These are phyloP conservation scores for Phalanger gymnotis DNA, from an alignment of 2,797 vertebrate species.

Conservation along the genomic window DNA sequence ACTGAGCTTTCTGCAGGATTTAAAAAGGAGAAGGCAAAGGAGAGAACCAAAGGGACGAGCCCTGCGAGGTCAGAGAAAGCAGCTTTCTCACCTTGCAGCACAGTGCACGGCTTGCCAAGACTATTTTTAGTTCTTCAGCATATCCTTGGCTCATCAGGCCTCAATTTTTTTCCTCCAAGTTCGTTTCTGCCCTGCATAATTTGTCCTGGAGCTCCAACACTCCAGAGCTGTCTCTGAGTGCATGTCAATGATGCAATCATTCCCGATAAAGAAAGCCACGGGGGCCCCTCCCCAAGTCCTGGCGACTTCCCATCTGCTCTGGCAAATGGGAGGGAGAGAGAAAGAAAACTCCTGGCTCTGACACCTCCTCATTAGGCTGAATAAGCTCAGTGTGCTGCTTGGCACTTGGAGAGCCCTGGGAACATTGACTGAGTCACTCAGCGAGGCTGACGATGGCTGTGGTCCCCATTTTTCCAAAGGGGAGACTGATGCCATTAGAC, in stretches of 20 bases:
- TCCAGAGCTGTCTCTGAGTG: neutral
- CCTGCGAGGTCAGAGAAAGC: conserved; percentile 38
- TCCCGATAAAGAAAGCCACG: neutral
- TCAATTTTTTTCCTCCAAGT: neutral
- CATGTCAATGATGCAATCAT: neutral
- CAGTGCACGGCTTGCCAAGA: neutral
- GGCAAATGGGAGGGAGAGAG: neutral
- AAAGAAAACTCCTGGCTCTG: neutral
- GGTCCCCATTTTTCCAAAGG: neutral
- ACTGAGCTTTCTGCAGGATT: neutral
- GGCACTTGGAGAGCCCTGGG: neutral
- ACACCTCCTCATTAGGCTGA: neutral
- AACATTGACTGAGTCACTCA: neutral
- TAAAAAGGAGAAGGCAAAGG: neutral
- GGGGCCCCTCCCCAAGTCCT: neutral
- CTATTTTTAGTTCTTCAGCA: conserved; percentile 34
- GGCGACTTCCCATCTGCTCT: neutral
- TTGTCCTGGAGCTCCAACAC: conserved; percentile 24
- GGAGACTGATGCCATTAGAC: neutral
- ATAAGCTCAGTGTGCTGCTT: no score
- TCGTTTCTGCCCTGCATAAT: conserved; percentile 27
- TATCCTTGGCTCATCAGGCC: conserved; percentile 43
- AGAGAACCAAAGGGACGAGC: conserved; percentile 1
- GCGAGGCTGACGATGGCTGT: no score
- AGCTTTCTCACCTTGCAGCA: conserved; percentile 45